Percentiles rank a stretch among this genome's conserved stretches.
phyloP scores from a whole-genome alignment of 2,113 vertebrate species.

The Chaetodon trifascialis region DNA sequence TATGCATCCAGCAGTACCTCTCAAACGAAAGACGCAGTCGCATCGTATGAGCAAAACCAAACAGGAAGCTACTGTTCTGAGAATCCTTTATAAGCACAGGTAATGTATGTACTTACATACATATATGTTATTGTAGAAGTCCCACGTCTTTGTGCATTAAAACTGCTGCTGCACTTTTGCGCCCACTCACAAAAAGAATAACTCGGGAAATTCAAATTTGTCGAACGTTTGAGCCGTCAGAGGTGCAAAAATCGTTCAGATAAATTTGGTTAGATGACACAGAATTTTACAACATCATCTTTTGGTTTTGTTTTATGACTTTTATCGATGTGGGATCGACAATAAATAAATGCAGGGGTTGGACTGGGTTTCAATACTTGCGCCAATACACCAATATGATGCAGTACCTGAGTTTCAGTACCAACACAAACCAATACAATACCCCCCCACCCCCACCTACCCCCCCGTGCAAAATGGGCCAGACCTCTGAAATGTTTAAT shows the following conservation, averaged over 20 bases:
- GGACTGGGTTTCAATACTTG: constrained; percentile 27
- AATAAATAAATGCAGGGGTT: background rate
- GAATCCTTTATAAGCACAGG: constrained; percentile 58
- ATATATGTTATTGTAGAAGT: constrained; percentile 29
- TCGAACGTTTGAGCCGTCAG: background rate
- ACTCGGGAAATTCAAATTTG: background rate
- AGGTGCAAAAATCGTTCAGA: background rate
- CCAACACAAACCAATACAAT: background rate
- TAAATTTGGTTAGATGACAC: background rate
- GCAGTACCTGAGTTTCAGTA: background rate
- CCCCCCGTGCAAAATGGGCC: background rate
- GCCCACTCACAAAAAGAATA: constrained; percentile 6
- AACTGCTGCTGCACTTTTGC: constrained; percentile 43
- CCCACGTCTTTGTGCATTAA: constrained; percentile 37
- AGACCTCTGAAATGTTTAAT: background rate
- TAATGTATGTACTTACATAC: constrained; percentile 34
- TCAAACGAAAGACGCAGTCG: constrained; percentile 8
- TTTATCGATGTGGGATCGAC: background rate
- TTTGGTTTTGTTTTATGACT: background rate
- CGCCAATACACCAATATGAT: background rate
- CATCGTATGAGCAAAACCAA: constrained; percentile 48
- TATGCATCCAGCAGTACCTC: constrained; percentile 68
- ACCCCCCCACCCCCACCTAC: background rate
- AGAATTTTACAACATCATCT: background rate
- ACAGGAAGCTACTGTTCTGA: constrained; percentile 52